phyloP scores from a whole-genome alignment of 2,888 invertebrate genomes.

The Abrostola tripartita region DNA sequence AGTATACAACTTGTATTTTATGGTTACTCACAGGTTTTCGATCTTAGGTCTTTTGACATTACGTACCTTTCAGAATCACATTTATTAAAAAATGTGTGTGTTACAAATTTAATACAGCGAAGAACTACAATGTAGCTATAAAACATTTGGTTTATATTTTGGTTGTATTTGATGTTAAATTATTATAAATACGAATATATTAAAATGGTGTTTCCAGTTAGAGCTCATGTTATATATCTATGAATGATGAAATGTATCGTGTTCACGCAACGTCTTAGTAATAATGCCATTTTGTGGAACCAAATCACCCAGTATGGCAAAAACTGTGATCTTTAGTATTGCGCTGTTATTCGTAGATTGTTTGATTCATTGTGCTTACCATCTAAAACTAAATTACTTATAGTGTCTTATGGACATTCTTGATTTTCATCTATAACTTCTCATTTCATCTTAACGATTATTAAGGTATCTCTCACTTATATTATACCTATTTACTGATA shows the following conservation, averaged over 20 bases:
- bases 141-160: conserved; percentile 63
- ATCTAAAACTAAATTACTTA: conserved; percentile 28
- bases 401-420: conserved; percentile 17
- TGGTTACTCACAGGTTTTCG: conserved; percentile 77
- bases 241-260: conserved; percentile 63
- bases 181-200: conserved; percentile 62
- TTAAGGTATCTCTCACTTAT: conserved; percentile 35
- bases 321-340: conserved; percentile 77
- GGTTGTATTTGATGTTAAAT: conserved; percentile 75
- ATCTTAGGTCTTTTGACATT: conserved; percentile 82
- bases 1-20: conserved; percentile 75
- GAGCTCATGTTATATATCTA: conserved; percentile 62
- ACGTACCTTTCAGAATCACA: conserved; percentile 72
- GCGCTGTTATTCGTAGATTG: conserved; percentile 68
- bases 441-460: conserved; percentile 36
- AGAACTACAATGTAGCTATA: conserved; percentile 62
- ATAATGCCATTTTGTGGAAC: conserved; percentile 63
- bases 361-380: conserved; percentile 40
- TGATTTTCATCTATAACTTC: conserved; percentile 25
- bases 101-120: conserved; percentile 70
- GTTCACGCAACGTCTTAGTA: conserved; percentile 64
- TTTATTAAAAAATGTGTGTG: conserved; percentile 62
- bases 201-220: conserved; percentile 65
- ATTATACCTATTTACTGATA: conserved; percentile 24
- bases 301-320: conserved; percentile 67